Evolutionary conservation across 1,140 invertebrate genomes (phyloP).

Genomic region (Chionoecetes opilio): DNA sequence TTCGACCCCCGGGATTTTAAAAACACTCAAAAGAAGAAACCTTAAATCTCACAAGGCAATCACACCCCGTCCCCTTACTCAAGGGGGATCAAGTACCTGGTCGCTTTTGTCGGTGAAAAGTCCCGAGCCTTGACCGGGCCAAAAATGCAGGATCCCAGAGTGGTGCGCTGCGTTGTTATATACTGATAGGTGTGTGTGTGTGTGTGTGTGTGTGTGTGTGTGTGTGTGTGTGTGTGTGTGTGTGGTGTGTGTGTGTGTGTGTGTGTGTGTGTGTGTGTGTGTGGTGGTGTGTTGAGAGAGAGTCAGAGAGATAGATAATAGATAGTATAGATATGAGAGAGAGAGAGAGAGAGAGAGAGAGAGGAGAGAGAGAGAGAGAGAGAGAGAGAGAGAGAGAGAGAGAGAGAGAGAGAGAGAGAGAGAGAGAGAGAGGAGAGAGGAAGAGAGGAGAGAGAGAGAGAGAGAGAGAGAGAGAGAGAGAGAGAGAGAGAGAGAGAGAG

Average conservation of each 20-base stretch:
- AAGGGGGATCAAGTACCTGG: no score
- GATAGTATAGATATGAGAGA: no score
- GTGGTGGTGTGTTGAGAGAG: neutral
- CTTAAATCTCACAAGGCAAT: no score
- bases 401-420: slow-evolving; percentile 22
- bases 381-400: neutral
- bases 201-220: slow-evolving; percentile 54
- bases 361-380: no score
- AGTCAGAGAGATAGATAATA: neutral
- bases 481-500: slow-evolving; percentile 24
- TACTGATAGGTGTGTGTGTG: slow-evolving; percentile 41
- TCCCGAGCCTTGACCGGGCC: no score
- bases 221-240: slow-evolving; percentile 55
- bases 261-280: slow-evolving; percentile 55
- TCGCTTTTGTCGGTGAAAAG: no score
- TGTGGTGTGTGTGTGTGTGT: slow-evolving; percentile 55
- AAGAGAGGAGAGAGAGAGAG: neutral
- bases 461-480: neutral
- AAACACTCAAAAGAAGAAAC: no score
- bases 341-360: slow-evolving; percentile 6
- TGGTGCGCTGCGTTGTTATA: no score
- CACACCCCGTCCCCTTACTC: no score
- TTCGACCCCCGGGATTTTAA: no score
- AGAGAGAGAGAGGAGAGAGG: neutral
- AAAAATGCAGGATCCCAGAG: no score